Evolutionary conservation across 2,888 invertebrate species (phyloP), one percentile per base, ranked within the genome.

Genomic region (Zaprionus lineosus): DNA sequence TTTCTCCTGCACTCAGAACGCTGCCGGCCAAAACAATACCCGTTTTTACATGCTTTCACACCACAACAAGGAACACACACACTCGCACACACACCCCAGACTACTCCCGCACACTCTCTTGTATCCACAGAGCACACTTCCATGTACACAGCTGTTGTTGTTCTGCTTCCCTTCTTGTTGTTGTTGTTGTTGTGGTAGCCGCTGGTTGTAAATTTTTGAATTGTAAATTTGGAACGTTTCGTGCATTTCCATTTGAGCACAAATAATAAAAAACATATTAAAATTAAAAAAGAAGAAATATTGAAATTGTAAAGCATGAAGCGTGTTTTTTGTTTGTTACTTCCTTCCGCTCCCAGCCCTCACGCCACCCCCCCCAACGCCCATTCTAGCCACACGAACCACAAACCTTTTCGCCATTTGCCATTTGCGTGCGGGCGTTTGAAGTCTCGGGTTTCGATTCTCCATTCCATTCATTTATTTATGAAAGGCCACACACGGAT

Each of bases 401-500:
- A 8, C 12, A 11, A 19, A 18, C 26, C 52, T 41, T 33, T 16
- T 24, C n/a, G 9, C 24, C 43, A 58, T 58, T 65, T 53, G 40
- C 44, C 28, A 55, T 52, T 68, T 53, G 57, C 74, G 69, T 77
- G 62, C 53, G 31, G 26, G 21, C 31, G 52, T 66, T 68, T 68
- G 73, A 72, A 48, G 52, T 55, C 50, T 67, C 60, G 21, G 19
- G 21, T 40, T 28, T 40, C 14, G 24, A 9, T n/a, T 24, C 37
- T 14, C 33, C 41, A 72, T 3, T 53, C 61, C 62, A 53, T 53
- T 68, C 62, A 53, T 53, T 73, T 68, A 73, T 68, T 74, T 53
- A 68, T 73, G 48, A 43, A n/a, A n/a, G 26, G 19, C 40, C 40
- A 41, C 36, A 60, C 24, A 63, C 46, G 31, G n/a, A n/a, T n/a